A percentile compares a stretch with the other conserved stretches of the same genome.
Evolutionary conservation across 2,797 vertebrate genomes (phyloP).

Genomic region (Tokudaia muenninki): DNA sequence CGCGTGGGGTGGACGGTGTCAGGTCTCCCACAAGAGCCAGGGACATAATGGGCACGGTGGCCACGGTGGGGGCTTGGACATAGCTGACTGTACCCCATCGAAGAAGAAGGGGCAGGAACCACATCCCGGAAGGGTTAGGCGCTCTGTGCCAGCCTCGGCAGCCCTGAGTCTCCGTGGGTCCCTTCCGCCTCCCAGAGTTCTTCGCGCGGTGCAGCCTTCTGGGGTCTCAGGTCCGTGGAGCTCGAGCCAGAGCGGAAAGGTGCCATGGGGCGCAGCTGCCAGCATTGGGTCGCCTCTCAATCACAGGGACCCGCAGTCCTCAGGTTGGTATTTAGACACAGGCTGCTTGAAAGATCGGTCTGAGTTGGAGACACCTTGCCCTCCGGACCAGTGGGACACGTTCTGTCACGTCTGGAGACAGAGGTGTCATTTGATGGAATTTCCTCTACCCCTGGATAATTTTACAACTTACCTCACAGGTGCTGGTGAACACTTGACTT

Average conservation of each 20-base stretch:
- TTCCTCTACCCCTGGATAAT: neutral
- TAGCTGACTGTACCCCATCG: neutral
- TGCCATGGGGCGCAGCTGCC: neutral
- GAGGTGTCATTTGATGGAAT: neutral
- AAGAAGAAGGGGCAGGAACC: conserved; percentile 63
- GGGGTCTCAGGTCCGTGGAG: neutral
- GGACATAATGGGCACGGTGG: conserved; percentile 26
- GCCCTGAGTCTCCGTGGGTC: neutral
- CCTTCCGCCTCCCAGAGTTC: rapidly evolving
- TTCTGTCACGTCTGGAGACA: neutral
- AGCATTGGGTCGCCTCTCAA: neutral
- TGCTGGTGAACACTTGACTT: neutral
- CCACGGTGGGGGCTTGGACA: neutral
- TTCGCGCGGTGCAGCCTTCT: rapidly evolving
- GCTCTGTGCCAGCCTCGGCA: neutral
- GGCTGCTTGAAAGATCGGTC: neutral
- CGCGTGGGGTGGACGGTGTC: neutral
- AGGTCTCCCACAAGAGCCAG: conserved; percentile 59
- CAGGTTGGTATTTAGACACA: neutral
- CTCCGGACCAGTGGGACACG: neutral
- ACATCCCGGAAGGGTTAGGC: conserved; percentile 74
- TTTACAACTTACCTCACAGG: neutral
- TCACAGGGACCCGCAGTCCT: neutral
- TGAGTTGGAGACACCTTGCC: neutral
- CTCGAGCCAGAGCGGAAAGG: too few relatives aligned